Percentiles rank a stretch among this genome's conserved stretches.
Conservation (phyloP, 2,113 vertebrate species). For the Trinectes maculatus region DNA sequence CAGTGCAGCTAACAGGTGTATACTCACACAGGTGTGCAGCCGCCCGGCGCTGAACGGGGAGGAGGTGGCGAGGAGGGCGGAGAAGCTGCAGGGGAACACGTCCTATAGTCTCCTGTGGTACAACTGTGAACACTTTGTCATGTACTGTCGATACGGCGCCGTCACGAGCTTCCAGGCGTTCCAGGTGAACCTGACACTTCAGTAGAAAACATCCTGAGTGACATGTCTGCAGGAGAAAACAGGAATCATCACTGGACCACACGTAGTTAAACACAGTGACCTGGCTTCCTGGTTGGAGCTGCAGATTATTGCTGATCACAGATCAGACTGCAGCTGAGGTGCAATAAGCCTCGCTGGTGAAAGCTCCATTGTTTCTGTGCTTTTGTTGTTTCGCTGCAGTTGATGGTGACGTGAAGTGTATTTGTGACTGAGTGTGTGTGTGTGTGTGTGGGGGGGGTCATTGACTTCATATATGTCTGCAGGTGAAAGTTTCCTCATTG, state of each 20-base stretch:
- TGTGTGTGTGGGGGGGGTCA: too few relatives aligned
- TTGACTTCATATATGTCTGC: too few relatives aligned
- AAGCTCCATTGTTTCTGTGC: conserved; percentile 35
- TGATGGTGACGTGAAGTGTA: too few relatives aligned
- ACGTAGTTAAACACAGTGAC: neutral
- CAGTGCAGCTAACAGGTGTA: too few relatives aligned
- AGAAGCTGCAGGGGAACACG: conserved; percentile 84
- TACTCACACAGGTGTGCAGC: conserved; percentile 81
- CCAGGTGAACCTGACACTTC: conserved; percentile 78
- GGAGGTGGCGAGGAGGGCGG: conserved; percentile 87
- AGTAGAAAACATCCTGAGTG: too few relatives aligned
- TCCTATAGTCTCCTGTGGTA: conserved; percentile 94
- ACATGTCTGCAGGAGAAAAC: too few relatives aligned
- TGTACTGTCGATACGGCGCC: conserved; percentile 89
- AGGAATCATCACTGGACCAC: too few relatives aligned
- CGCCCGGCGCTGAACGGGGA: conserved; percentile 81
- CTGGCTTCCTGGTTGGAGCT: neutral
- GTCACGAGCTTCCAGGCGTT: conserved; percentile 88
- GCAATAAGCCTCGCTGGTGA: neutral
- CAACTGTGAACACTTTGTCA: conserved; percentile 97
- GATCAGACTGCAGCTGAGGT: too few relatives aligned
- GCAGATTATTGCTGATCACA: conserved; percentile 32
- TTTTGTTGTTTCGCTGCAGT: neutral
- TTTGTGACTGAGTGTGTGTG: too few relatives aligned
- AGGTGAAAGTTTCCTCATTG: too few relatives aligned